Conservation (phyloP, 2,113 vertebrate species). For the Aptenodytes patagonicus region DNA sequence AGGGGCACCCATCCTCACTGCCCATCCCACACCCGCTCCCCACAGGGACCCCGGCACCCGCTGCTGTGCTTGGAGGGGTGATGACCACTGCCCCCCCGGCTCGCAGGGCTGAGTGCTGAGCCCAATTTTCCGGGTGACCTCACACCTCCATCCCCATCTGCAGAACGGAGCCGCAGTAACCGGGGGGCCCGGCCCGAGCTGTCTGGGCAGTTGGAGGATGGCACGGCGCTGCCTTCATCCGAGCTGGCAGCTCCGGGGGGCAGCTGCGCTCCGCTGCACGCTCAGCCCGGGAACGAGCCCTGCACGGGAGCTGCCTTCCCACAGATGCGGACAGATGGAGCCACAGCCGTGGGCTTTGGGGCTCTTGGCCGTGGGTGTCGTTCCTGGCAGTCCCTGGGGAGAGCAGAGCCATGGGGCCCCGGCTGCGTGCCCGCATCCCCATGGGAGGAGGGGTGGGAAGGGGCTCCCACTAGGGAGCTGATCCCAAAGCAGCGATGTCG, state of each 20-base stretch:
- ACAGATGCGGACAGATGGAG: accelerated
- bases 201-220: not conserved
- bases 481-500: not conserved
- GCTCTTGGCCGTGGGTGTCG: not conserved
- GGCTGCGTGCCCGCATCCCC: not conserved
- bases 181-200: not conserved
- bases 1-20: not conserved
- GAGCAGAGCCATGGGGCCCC: not conserved
- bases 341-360: accelerated
- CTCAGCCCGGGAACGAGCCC: not conserved
- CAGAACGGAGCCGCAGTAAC: not conserved
- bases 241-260: constrained; percentile 37
- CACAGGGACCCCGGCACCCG: accelerated
- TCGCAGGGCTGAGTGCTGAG: not conserved
- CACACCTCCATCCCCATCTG: not conserved
- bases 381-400: not conserved
- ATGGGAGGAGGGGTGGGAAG: not conserved
- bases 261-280: not conserved
- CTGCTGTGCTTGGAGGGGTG: not conserved
- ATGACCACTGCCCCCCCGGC: not conserved
- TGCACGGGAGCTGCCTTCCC: not conserved
- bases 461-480: not conserved
- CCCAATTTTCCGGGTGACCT: not conserved
- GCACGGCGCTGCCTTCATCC: not conserved
- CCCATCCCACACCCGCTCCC: not conserved